phyloP scores from a whole-genome alignment of 53 echinoderm and acorn worm genomes.

The Henricia sp. region DNA sequence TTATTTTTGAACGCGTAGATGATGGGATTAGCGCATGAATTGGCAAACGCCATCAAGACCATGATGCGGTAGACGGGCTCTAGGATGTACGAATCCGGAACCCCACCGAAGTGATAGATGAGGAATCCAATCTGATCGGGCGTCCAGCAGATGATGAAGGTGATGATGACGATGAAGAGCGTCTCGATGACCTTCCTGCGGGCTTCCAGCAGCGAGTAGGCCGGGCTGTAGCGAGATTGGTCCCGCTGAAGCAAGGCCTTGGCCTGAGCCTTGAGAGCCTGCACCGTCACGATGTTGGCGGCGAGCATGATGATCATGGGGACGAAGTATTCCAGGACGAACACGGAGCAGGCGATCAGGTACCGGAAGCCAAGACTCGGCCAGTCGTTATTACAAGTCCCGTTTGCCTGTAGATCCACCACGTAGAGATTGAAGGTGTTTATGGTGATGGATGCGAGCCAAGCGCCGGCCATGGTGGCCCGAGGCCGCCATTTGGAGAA shows the following conservation, averaged over 20 bases:
- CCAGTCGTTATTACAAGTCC: conserved; percentile 59
- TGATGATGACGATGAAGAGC: conserved; percentile 81
- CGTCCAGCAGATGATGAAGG: conserved; percentile 93
- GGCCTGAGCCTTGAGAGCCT: conserved; percentile 70
- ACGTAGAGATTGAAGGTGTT: conserved; percentile 74
- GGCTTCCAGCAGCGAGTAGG: conserved; percentile 66
- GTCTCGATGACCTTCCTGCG: conserved; percentile 80
- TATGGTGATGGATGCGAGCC: conserved; percentile 60
- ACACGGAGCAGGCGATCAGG: conserved; percentile 65
- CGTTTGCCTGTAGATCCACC: conserved; percentile 52
- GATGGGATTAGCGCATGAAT: conserved; percentile 88
- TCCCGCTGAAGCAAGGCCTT: conserved; percentile 49
- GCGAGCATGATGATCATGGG: conserved; percentile 77
- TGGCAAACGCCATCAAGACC: conserved; percentile 82
- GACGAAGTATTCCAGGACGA: conserved; percentile 66
- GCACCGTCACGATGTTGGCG: conserved; percentile 63
- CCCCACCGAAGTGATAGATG: conserved; percentile 75
- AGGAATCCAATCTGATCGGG: conserved; percentile 88
- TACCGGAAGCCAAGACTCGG: conserved; percentile 70
- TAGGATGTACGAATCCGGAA: conserved; percentile 68
- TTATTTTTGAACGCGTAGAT: conserved; percentile 91
- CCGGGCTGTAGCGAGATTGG: conserved; percentile 61
- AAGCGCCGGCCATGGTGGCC: conserved; percentile 57
- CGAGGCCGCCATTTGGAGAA: conserved; percentile 69
- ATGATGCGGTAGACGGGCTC: conserved; percentile 75